Base-by-base conservation (phyloP, 2,888 invertebrate species). In the Neoascia interrupta region DNA sequence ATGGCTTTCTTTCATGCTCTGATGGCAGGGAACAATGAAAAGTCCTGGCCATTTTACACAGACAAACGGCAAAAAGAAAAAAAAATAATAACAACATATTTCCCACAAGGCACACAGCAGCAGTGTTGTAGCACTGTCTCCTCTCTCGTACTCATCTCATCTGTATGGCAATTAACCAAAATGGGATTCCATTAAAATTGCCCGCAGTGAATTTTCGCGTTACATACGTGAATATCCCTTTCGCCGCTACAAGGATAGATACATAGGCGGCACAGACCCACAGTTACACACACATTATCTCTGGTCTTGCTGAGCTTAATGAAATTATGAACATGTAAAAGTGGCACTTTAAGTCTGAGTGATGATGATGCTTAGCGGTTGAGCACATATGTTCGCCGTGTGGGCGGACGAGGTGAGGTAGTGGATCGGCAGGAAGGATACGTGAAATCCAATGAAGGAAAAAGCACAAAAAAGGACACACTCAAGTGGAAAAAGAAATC, bases 161-260 rank as follows among this genome's bases (percentile, higher is more conserved):
- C 72, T 64, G 54, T 61, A 66, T 43, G 79, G 79, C 79, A 79
- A 79, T 79, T 79, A 79, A 79, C 66, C 66, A 60, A 79, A 79
- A 79, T 79, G 73, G 61, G 73, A 79, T 73, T 79, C 79, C 79
- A 79, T 79, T 79, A 79, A 79, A 79, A 79, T 73, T 79, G 79
- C 66, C 79, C 60, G 66, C 73, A 79, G 73, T 68, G 60, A 61
- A 31, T 73, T 76, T 73, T 66, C 56, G 60, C 53, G 61, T 53
- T 61, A 41, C 56, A 8, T 37, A 23, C 54, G 58, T 51, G 58
- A 58, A 60, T 54, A 63, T 68, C 51, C 58, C 18, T 45, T 69
- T 54, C 39, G n/a, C 31, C n/a, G 31, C 8, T 6, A 5, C 31
- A 31, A 31, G 10, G 10, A 6, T 31, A 6, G 31, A 4, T 31